Evolutionary conservation across 2,888 invertebrate genomes (phyloP).

Genomic region (Pristionchus maxplancki): DNA sequence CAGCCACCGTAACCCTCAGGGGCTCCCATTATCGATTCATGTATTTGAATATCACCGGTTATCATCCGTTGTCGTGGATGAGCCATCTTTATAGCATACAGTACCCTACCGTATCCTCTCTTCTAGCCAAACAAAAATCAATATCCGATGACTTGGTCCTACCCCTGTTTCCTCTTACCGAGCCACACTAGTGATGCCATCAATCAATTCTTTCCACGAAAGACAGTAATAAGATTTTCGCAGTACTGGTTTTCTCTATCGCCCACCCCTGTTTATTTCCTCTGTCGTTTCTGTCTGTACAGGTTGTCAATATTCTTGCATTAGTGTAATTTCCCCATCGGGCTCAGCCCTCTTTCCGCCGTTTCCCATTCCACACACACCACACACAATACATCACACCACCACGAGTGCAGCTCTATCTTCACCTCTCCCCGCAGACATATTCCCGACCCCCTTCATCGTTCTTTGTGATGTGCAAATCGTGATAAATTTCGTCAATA

Average conservation of each 20-base stretch:
- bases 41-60: constrained; percentile 28
- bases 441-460: not conserved
- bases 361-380: constrained; percentile 43
- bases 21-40: constrained; percentile 17
- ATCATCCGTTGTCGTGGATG: constrained; percentile 43
- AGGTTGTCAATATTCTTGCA: constrained; percentile 45
- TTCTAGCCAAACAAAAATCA: constrained; percentile 31
- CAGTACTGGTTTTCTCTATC: constrained; percentile 29
- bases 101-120: constrained; percentile 38
- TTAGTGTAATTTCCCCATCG: constrained; percentile 3
- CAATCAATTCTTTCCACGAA: constrained; percentile 37
- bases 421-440: not conserved
- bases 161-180: not conserved
- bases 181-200: constrained; percentile 37
- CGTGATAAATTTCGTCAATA: not conserved
- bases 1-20: constrained; percentile 41
- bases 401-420: not conserved
- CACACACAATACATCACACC: constrained; percentile 24
- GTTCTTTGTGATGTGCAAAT: constrained; percentile 28
- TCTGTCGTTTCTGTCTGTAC: constrained; percentile 42
- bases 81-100: constrained; percentile 40
- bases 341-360: constrained; percentile 1
- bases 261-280: not conserved
- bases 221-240: constrained; percentile 40
- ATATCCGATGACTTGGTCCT: constrained; percentile 40